Base-by-base conservation (phyloP, 2,797 vertebrate species). In the Brotula barbata region DNA sequence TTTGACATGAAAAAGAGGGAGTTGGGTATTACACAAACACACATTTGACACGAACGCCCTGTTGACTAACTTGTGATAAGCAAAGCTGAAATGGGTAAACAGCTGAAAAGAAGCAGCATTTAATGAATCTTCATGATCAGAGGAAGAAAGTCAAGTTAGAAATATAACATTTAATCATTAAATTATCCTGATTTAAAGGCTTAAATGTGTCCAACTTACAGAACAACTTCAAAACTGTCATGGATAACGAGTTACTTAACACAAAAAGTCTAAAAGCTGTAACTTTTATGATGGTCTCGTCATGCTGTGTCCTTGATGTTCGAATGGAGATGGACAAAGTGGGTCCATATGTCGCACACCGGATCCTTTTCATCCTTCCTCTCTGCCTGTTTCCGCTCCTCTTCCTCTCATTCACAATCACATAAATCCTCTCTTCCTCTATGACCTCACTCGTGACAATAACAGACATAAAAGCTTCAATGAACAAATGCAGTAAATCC, bases 311-410 rank as follows among this genome's bases (percentile, higher is more conserved):
- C 31, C 1, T 66, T 62, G 60, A 34, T 21, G 25, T 23, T 46
- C 21, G 23, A 13, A 10, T 16, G 37, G 15, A 40, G 15, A 40
- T n/a, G 14, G 36, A 37, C 37, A 47, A 47, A 75, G 33, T 64
- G 43, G 64, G 71, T 13, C 44, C 75, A 69, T 21, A 25, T 42
- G 68, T 40, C 33, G 28, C 34, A 33, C 58, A 25, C 12, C 21
- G 20, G 56, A 73, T 49, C 43, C 19, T 28, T 76, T 64, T 75
- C 20, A 67, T 47, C 68, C 33, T 64, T 62, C 14, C 34, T 36
- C 61, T 56, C 69, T 48, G 63, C 60, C 47, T 73, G 50, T 47
- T 64, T 49, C 39, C 22, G 42, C 13, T 34, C 34, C 42, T 43
- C 49, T 65, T 71, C 63, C 44, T 46, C 31, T 72, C 44, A 15